Evolutionary conservation across 2,888 invertebrate species (phyloP).

Genomic region (Horisme vitalbata): DNA sequence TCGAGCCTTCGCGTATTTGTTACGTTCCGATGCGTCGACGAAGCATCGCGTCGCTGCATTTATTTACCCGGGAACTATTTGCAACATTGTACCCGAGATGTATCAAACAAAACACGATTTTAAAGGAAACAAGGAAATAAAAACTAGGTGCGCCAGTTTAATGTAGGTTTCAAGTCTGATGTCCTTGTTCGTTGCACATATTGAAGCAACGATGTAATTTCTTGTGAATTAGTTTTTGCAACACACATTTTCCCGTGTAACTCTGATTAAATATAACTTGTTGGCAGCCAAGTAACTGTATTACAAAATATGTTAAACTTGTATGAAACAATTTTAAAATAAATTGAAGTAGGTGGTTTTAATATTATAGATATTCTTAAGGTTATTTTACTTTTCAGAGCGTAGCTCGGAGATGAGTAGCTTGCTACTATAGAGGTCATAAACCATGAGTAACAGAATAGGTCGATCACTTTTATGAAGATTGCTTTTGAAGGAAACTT

Average conservation of each 20-base stretch:
- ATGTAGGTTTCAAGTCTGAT: slow-evolving; percentile 15
- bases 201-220: slow-evolving; percentile 1
- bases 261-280: not conserved
- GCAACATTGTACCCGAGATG: slow-evolving; percentile 23
- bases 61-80: slow-evolving; percentile 25
- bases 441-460: slow-evolving; percentile 40
- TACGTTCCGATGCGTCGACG: slow-evolving; percentile 30
- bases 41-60: slow-evolving; percentile 18
- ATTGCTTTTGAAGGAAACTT: slow-evolving; percentile 39
- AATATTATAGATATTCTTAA: slow-evolving; percentile 9
- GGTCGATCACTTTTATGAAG: slow-evolving; percentile 43
- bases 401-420: slow-evolving; percentile 10
- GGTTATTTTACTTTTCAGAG: slow-evolving; percentile 7
- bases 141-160: slow-evolving; percentile 20
- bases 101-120: slow-evolving; percentile 24
- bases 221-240: slow-evolving; percentile 1
- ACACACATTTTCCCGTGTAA: not conserved
- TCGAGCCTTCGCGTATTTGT: slow-evolving; percentile 40
- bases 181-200: slow-evolving; percentile 15
- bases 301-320: not conserved
- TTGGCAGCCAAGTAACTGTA: not conserved
- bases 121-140: slow-evolving; percentile 24
- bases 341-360: slow-evolving; percentile 3
- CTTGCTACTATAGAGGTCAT: slow-evolving; percentile 34
- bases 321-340: not conserved